These are phyloP conservation scores for Eremophila alpestris DNA, from an alignment of 2,797 vertebrate species.

Conservation along the genomic window DNA sequence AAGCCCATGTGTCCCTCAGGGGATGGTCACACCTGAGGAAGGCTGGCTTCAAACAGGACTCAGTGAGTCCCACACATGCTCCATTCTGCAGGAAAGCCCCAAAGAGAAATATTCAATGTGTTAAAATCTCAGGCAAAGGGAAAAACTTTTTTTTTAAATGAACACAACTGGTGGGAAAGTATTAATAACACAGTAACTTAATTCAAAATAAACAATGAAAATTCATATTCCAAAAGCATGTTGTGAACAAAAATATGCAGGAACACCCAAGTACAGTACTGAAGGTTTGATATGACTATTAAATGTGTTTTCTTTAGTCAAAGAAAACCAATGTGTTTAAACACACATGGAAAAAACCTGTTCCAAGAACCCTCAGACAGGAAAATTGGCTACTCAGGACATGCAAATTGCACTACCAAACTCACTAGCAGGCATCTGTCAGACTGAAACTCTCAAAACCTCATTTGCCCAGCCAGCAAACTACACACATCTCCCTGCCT, in stretches of 20 bases:
- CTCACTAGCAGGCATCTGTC: neutral
- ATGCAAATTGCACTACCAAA: neutral
- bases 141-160: neutral
- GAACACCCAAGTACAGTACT: neutral
- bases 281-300: neutral
- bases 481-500: neutral
- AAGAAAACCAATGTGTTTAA: neutral
- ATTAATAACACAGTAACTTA: constrained; percentile 7
- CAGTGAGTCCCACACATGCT: neutral
- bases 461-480: neutral
- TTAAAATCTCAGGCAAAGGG: neutral
- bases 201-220: constrained; percentile 12
- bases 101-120: neutral
- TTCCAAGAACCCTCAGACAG: neutral
- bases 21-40: neutral
- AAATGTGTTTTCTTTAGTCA: neutral
- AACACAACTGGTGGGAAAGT: neutral
- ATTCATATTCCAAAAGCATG: neutral
- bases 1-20: fast-evolving
- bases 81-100: neutral
- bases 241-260: constrained; percentile 15
- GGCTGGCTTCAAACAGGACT: neutral
- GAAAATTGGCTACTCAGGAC: neutral
- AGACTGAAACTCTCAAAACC: neutral
- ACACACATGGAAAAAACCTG: neutral